phyloP scores from a whole-genome alignment of 2,797 vertebrate species.

The Gouania willdenowi region DNA sequence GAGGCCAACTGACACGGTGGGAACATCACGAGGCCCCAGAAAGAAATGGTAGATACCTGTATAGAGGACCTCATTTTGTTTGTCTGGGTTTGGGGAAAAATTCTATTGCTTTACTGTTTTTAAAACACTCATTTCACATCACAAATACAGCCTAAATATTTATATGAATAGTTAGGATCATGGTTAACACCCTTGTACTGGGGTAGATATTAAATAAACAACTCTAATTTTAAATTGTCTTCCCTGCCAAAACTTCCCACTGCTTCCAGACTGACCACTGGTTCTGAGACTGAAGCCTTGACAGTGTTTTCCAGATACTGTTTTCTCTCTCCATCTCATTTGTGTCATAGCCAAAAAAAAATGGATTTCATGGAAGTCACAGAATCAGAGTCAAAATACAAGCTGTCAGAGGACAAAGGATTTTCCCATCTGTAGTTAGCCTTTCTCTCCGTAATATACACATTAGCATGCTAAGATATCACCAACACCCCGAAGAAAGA shows the following conservation, averaged over 20 bases:
- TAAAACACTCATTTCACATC: too few relatives aligned
- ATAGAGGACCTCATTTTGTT: not conserved
- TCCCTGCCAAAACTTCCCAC: constrained; percentile 40
- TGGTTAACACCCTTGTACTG: too few relatives aligned
- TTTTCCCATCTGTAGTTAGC: constrained; percentile 64
- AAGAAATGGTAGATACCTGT: not conserved
- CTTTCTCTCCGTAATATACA: constrained; percentile 67
- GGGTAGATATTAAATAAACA: not conserved
- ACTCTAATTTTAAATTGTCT: not conserved
- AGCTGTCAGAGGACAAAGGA: constrained; percentile 66
- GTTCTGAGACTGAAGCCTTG: constrained; percentile 30
- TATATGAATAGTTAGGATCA: too few relatives aligned
- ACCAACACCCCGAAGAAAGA: constrained; percentile 37
- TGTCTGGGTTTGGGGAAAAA: not conserved
- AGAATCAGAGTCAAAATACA: constrained; percentile 49
- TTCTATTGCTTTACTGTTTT: too few relatives aligned
- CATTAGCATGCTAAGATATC: constrained; percentile 71
- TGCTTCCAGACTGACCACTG: constrained; percentile 41
- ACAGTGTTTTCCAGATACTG: constrained; percentile 50
- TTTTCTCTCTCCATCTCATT: constrained; percentile 51
- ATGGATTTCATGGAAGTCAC: constrained; percentile 49
- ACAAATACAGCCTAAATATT: too few relatives aligned
- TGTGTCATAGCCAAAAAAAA: constrained; percentile 54
- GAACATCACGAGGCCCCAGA: constrained; percentile 9
- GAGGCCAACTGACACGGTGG: constrained; percentile 33